Percentiles rank a stretch among this genome's conserved stretches.
Conservation (phyloP, 64 coral and sea anemone genomes). For the Montipora efflorescens region DNA sequence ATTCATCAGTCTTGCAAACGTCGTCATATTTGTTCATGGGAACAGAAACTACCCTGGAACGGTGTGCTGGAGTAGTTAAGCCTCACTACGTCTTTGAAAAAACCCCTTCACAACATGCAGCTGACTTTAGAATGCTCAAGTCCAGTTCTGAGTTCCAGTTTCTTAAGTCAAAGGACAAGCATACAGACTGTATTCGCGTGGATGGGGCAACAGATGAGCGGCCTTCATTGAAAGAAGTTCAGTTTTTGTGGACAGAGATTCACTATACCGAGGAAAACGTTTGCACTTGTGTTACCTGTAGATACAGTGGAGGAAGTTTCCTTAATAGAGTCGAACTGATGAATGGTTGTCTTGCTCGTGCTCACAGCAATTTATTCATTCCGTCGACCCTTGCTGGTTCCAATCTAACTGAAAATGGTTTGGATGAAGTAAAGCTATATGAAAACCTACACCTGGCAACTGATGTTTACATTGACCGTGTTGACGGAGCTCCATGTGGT, state of each 20-base stretch:
- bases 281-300: conserved; percentile 51
- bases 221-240: conserved; percentile 32
- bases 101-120: too few relatives aligned
- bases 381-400: conserved; percentile 58
- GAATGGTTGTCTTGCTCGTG: conserved; percentile 69
- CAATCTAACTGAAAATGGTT: conserved; percentile 34
- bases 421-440: conserved; percentile 54
- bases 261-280: conserved; percentile 45
- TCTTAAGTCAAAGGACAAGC: background rate
- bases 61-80: too few relatives aligned
- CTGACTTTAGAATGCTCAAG: too few relatives aligned
- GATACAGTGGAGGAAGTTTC: conserved; percentile 50
- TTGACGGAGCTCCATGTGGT: conserved; percentile 68
- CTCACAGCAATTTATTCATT: conserved; percentile 66
- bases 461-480: conserved; percentile 66
- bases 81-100: too few relatives aligned
- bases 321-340: conserved; percentile 63
- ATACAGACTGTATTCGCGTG: too few relatives aligned
- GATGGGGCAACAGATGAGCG: too few relatives aligned
- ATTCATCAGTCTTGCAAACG: too few relatives aligned
- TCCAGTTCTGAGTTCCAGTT: too few relatives aligned
- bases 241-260: conserved; percentile 74
- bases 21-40: too few relatives aligned
- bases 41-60: too few relatives aligned
- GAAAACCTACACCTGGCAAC: conserved; percentile 54